Evolutionary conservation across 2,113 vertebrate genomes (phyloP).

Genomic region (Oreochromis tanganicae): DNA sequence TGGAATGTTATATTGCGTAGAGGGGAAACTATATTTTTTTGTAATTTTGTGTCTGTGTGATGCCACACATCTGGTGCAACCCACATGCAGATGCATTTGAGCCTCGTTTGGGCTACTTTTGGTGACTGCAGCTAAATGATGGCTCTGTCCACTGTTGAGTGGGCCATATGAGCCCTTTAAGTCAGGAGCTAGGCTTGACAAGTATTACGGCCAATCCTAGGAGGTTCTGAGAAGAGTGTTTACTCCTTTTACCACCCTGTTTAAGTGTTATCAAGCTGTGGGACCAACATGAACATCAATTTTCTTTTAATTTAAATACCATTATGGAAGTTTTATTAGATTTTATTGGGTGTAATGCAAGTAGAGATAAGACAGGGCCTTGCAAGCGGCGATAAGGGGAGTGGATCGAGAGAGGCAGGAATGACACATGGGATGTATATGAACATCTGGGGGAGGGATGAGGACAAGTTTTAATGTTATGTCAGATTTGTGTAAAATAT

Average conservation of each 20-base stretch:
- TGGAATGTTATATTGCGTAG: neutral
- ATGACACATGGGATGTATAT: neutral
- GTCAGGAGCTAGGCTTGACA: neutral
- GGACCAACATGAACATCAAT: neutral
- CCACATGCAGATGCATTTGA: neutral
- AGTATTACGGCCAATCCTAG: neutral
- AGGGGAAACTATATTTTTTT: neutral
- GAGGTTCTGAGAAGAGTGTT: constrained; percentile 16
- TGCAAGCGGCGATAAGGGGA: neutral
- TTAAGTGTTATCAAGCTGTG: constrained; percentile 22
- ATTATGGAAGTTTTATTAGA: constrained; percentile 14
- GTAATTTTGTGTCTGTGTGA: neutral
- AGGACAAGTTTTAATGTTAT: neutral
- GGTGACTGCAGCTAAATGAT: neutral
- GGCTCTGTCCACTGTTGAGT: neutral
- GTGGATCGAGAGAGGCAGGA: neutral
- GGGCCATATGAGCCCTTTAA: neutral
- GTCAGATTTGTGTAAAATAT: neutral
- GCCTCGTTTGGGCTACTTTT: neutral
- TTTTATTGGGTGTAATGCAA: constrained; percentile 16
- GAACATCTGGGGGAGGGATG: neutral
- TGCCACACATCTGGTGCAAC: neutral
- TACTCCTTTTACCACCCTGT: constrained; percentile 36
- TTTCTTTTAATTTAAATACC: constrained; percentile 16
- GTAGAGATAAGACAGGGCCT: neutral